Evolutionary conservation across 2,888 invertebrate species (phyloP), one percentile per base, ranked within the genome.

Genomic region (Tortrix viridana): DNA sequence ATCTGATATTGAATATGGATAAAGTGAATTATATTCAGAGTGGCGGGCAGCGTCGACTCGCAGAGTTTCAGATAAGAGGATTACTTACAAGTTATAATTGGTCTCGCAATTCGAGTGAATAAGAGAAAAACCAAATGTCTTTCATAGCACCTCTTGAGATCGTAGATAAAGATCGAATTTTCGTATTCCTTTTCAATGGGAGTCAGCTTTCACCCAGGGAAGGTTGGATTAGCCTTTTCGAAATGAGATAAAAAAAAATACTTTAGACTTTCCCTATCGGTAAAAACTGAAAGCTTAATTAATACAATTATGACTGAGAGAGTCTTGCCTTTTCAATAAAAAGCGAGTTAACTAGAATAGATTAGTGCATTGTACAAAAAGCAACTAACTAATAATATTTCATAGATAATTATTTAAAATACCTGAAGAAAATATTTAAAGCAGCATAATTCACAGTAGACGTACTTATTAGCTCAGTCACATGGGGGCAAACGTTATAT

Each of bases 1-100:
- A 88, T 88, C 87, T 88, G 90, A 90, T 90, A 90, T 90, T 89
- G 88, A 91, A 90, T 90, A 89, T 89, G 87, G 88, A 89, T 88
- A 89, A 89, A 89, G 86, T 89, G 88, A 89, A 88, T 89, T 89
- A 89, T 88, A 85, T 85, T 83, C 84, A 75, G 86, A 86, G 85
- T 85, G 84, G 83, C 82, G 82, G 80, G 78, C 77, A 84, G 79
- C 85, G 85, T 79, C 85, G 83, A 84, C 83, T 85, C 85, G 81
- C 79, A 78, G 82, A 85, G 84, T 81, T 76, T 72, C 75, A 81
- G 85, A 82, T 86, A 87, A 89, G 88, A 85, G 88, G 89, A 89
- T 91, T 90, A 88, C 86, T 87, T 86, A 88, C 86, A 89, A 89
- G 75, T 89, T 88, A 88, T 91, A 91, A 90, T 90, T 89, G 89